phyloP scores from a whole-genome alignment of 2,113 vertebrate species.

The Takifugu bimaculatus region DNA sequence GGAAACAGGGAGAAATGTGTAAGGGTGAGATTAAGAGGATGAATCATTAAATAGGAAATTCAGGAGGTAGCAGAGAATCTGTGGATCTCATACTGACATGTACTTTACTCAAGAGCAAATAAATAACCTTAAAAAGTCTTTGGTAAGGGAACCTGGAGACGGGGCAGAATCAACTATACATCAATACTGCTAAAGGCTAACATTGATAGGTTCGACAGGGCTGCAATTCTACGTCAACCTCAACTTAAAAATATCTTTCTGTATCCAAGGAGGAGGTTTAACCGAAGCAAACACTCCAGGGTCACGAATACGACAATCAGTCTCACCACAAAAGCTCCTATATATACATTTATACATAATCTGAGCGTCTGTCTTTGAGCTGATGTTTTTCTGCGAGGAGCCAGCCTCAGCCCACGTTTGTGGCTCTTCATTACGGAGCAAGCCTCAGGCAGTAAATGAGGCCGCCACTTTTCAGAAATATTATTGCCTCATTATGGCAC shows the following conservation, averaged over 20 bases:
- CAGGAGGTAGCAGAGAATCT: conserved; percentile 3
- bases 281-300: background rate
- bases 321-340: conserved; percentile 4
- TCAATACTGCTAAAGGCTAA: conserved; percentile 36
- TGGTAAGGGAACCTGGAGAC: conserved; percentile 4
- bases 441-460: conserved; percentile 33
- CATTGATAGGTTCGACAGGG: conserved; percentile 20
- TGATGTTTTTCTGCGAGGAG: conserved; percentile 3
- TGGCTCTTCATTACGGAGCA: conserved; percentile 1
- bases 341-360: conserved; percentile 12
- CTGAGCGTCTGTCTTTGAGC: background rate
- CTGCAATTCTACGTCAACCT: conserved; percentile 23
- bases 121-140: conserved; percentile 9
- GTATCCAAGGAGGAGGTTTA: conserved; percentile 10
- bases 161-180: background rate
- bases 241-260: conserved; percentile 17
- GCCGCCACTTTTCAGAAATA: conserved; percentile 26
- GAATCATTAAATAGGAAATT: background rate
- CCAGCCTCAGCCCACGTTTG: conserved; percentile 4
- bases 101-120: too few species aligned
- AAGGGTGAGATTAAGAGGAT: conserved; percentile 23
- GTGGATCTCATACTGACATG: too few species aligned
- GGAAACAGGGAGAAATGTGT: conserved; percentile 14
- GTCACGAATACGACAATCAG: conserved; percentile 17
- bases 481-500: conserved; percentile 56